Base-by-base conservation (phyloP, 1,140 invertebrate species). In the Drosophila cardini region DNA sequence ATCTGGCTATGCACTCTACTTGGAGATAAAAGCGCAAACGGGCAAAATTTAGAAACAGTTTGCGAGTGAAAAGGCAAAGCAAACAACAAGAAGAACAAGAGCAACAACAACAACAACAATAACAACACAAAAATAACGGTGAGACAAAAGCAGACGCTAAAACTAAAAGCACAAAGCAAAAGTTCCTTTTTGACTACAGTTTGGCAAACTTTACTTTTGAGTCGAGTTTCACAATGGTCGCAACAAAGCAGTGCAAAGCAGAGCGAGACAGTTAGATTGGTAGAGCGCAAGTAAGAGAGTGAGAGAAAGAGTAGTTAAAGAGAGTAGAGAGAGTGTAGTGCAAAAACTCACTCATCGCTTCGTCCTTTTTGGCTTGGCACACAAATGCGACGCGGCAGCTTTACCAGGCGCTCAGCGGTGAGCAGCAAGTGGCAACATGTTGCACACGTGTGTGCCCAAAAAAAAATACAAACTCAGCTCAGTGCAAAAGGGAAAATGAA, bases 281-380 rank as follows among this genome's bases (percentile, higher is more conserved):
- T 11, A 43, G 38, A 43, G 6, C 48, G 42, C 48, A 34, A 10
- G 43, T 21, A 26, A 46, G 40, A 46, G 46, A 21, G 42, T 26
- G 32, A 18, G 43, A 30, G 45, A 30, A 16, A 32, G 52, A 38
- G 50, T 18, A 46, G 8, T 10, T 0, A 36, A 36, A 34, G 34
- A 43, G 21, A 48, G 71, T 40, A 57, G 21, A 48, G 71, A 55
- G 64, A 18, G 43, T 10, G 21, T 50, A 18, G 21, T 26, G 34
- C 16, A 36, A 64, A 71, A 32, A 73, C 64, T 82, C 82, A 72
- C 82, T 86, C 79, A 86, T 82, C 82, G 82, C 82, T 71, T 87
- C 83, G 79, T 86, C 82, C 82, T 86, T 86, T 86, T 87, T 86
- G 78, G 76, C 72, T 65, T 80, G 83, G 83, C 80, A 87, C 84